A percentile compares a stretch with the other conserved stretches of the same genome.
These are phyloP conservation scores for Mycetomoellerius zeteki DNA, from an alignment of 1,140 invertebrate species.

Conservation along the genomic window DNA sequence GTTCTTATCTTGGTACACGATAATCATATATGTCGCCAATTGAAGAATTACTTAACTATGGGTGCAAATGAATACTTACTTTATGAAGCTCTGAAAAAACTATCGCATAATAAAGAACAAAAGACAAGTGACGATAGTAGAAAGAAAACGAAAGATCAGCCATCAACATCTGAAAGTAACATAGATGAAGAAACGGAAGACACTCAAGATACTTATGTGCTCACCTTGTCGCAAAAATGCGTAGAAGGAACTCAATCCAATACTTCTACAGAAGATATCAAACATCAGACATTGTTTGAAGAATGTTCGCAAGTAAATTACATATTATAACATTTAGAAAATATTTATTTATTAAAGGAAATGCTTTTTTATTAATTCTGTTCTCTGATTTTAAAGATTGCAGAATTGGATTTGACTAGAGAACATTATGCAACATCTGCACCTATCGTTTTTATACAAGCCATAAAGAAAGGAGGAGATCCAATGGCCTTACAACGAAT, in stretches of 20 bases:
- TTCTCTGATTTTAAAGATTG: constrained; percentile 86
- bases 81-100: constrained; percentile 77
- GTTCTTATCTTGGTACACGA: constrained; percentile 95
- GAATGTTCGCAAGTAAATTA: constrained; percentile 89
- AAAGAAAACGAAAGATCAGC: constrained; percentile 18
- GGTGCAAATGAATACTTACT: constrained; percentile 88
- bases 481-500: constrained; percentile 90
- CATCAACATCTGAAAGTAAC: constrained; percentile 44
- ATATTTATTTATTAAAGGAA: constrained; percentile 43
- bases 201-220: constrained; percentile 89
- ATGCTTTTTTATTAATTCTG: background rate
- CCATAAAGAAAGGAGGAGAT: constrained; percentile 92
- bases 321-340: constrained; percentile 47
- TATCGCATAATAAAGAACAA: constrained; percentile 77
- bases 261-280: constrained; percentile 79
- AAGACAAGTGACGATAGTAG: constrained; percentile 50
- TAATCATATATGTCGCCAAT: constrained; percentile 92
- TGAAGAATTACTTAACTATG: constrained; percentile 91
- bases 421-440: constrained; percentile 82
- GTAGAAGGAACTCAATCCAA: constrained; percentile 72
- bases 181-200: constrained; percentile 84
- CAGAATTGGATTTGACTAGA: constrained; percentile 89
- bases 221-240: constrained; percentile 89
- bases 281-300: constrained; percentile 88
- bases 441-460: constrained; percentile 92